Conservation (phyloP, 2,888 invertebrate genomes). For the Strigamia maritima region DNA sequence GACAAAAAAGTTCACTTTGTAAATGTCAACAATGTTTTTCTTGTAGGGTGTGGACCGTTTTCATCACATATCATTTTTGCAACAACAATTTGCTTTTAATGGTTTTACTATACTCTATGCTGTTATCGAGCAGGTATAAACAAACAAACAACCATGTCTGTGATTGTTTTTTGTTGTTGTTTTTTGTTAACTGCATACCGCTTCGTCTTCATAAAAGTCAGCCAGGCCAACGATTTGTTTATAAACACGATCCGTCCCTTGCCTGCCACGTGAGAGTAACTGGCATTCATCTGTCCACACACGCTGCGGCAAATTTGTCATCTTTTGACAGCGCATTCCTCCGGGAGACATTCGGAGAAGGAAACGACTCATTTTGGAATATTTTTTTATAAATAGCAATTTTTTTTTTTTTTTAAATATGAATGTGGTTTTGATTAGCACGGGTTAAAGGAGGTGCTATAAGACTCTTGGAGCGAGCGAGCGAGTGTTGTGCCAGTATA, state of each 20-base stretch:
- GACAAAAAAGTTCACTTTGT: no score
- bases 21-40: no score
- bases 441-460: slow-evolving; percentile 9
- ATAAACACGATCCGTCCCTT: not conserved
- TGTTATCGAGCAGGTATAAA: not conserved
- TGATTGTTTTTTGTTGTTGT: not conserved
- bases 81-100: not conserved
- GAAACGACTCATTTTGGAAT: not conserved
- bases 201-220: slow-evolving; percentile 15
- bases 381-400: no score
- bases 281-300: slow-evolving; percentile 21
- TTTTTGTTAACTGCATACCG: not conserved
- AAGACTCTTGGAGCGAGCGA: no score
- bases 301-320: slow-evolving; percentile 18
- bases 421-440: not conserved
- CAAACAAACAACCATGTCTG: not conserved
- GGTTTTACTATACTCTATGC: not conserved
- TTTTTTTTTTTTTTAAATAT: not conserved
- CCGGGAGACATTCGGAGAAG: not conserved
- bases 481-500: not conserved
- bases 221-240: not conserved
- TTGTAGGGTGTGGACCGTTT: no score
- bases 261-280: slow-evolving; percentile 18
- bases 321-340: slow-evolving; percentile 21
- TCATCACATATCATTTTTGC: no score